Conservation (phyloP, 64 coral and sea anemone species). For the Pocillopora damicornis region DNA sequence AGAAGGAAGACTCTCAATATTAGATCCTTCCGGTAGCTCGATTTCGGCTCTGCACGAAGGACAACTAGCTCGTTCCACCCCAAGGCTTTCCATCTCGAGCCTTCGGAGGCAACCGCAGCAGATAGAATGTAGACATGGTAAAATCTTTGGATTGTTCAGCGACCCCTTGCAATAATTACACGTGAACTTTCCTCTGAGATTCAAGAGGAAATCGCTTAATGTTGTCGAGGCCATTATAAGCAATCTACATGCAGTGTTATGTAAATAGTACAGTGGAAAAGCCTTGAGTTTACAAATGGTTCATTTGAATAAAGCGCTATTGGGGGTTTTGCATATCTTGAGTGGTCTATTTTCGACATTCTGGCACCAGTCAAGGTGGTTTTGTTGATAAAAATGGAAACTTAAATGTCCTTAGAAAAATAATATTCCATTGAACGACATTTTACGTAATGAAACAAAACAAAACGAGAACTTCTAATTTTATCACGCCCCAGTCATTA, state of each 20-base stretch:
- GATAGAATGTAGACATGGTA: constrained; percentile 78
- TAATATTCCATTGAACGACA: not conserved
- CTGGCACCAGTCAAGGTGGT: not conserved
- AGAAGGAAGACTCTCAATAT: constrained; percentile 59
- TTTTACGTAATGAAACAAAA: not conserved
- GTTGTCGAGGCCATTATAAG: constrained; percentile 30
- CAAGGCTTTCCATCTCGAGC: constrained; percentile 29
- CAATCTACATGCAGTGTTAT: not conserved
- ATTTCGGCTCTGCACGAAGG: constrained; percentile 58
- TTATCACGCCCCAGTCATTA: not conserved
- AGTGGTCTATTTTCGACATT: not conserved
- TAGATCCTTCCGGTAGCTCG: constrained; percentile 31
- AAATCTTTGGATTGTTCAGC: constrained; percentile 72
- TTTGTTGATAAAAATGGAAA: not conserved
- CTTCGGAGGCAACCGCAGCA: constrained; percentile 64
- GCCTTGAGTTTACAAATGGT: not conserved
- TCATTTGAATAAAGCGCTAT: constrained; percentile 1
- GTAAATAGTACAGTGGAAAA: constrained; percentile 20
- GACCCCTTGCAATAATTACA: constrained; percentile 62
- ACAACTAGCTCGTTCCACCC: constrained; percentile 40
- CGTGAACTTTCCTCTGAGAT: constrained; percentile 60
- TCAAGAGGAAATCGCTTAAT: constrained; percentile 12
- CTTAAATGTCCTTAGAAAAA: not conserved
- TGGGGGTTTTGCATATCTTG: not conserved
- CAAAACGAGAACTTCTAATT: not conserved